phyloP scores from a whole-genome alignment of 2,888 invertebrate species.

The Drosophila atripex region DNA sequence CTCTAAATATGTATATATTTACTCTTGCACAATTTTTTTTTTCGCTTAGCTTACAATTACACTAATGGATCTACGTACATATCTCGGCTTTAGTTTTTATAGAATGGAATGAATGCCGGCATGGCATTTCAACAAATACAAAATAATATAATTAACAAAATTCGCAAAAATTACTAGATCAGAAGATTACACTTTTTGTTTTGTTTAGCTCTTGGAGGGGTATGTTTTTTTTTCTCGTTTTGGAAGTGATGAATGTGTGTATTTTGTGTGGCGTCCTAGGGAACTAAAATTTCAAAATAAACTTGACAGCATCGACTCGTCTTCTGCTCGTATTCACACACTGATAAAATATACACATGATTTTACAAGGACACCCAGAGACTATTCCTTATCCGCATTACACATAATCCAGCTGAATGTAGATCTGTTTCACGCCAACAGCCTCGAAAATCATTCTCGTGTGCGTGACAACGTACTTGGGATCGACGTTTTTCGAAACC shows the following conservation, averaged over 20 bases:
- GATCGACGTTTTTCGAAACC: conserved; percentile 96
- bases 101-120: conserved; percentile 63
- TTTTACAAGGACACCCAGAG: conserved; percentile 34
- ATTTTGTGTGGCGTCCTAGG: conserved; percentile 18
- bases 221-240: conserved; percentile 18
- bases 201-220: conserved; percentile 34
- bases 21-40: conserved; percentile 58
- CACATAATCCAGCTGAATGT: conserved; percentile 96
- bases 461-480: conserved; percentile 95
- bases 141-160: conserved; percentile 66
- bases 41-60: conserved; percentile 69
- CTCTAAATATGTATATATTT: conserved; percentile 50
- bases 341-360: conserved; percentile 59
- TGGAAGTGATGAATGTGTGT: conserved; percentile 25
- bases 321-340: conserved; percentile 39
- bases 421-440: conserved; percentile 94
- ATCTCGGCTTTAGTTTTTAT: conserved; percentile 36
- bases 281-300: conserved; percentile 55
- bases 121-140: conserved; percentile 57
- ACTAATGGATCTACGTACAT: conserved; percentile 52
- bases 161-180: conserved; percentile 42
- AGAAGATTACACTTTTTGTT: conserved; percentile 50
- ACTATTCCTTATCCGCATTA: conserved; percentile 69
- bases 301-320: conserved; percentile 24
- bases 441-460: conserved; percentile 97